Percentiles rank a stretch among this genome's conserved stretches.
Conservation (phyloP, 1,140 invertebrate species). For the Lanistes nyassanus region DNA sequence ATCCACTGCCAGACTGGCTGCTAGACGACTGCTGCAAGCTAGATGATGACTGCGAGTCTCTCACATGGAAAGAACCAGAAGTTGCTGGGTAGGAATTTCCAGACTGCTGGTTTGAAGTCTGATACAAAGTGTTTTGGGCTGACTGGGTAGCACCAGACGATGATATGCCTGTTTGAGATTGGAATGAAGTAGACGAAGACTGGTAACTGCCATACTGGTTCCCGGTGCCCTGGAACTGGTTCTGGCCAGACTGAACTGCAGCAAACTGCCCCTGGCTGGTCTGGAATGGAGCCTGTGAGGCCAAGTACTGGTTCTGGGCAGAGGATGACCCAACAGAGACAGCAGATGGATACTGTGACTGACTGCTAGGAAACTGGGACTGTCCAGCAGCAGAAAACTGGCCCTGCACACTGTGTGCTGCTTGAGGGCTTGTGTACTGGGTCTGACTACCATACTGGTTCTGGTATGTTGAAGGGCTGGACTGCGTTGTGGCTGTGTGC, state of each 20-base stretch:
- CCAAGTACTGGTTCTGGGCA: conserved; percentile 1
- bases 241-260: conserved; percentile 19
- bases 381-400: conserved; percentile 27
- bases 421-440: conserved; percentile 22
- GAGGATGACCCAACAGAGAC: not conserved
- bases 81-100: conserved; percentile 38
- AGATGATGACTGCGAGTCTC: conserved; percentile 39
- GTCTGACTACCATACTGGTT: conserved; percentile 26
- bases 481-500: conserved; percentile 25
- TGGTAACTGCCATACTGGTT: conserved; percentile 43
- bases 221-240: conserved; percentile 41
- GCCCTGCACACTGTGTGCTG: conserved; percentile 22
- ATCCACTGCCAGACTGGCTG: conserved; percentile 29
- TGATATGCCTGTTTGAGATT: conserved; percentile 30
- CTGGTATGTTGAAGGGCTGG: conserved; percentile 15
- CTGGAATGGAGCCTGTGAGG: not conserved
- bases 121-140: conserved; percentile 36
- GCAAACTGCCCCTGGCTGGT: too few relatives aligned
- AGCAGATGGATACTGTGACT: conserved; percentile 39
- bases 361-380: conserved; percentile 29
- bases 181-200: conserved; percentile 34
- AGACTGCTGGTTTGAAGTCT: conserved; percentile 35
- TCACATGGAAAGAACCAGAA: conserved; percentile 40
- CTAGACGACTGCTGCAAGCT: conserved; percentile 21
- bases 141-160: conserved; percentile 1